Conservation (phyloP, 2,797 vertebrate species). For the Sparus aurata region DNA sequence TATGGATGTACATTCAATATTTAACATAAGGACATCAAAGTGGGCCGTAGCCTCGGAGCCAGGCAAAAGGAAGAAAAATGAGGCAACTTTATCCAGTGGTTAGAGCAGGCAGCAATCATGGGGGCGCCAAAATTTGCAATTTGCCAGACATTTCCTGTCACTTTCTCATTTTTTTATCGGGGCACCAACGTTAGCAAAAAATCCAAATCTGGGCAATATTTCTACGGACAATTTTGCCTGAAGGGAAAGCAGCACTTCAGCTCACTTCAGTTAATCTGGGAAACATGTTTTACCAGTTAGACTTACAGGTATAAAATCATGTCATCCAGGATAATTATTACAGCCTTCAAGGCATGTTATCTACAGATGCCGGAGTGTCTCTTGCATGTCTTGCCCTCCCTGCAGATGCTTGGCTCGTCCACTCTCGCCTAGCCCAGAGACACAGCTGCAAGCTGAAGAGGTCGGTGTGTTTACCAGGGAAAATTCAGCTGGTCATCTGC, state of each 20-base stretch:
- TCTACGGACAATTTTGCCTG: not conserved
- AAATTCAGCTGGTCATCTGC: too few species aligned
- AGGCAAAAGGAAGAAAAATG: constrained; percentile 44
- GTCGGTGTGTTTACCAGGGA: too few species aligned
- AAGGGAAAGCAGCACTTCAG: not conserved
- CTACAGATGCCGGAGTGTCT: too few species aligned
- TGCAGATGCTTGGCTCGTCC: too few species aligned
- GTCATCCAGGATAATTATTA: too few species aligned
- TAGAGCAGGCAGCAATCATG: constrained; percentile 35
- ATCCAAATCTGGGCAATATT: not conserved
- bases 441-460: too few species aligned
- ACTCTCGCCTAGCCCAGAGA: too few species aligned
- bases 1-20: constrained; percentile 82
- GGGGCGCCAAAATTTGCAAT: constrained; percentile 41
- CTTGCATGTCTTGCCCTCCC: too few species aligned
- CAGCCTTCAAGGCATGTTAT: too few species aligned
- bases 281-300: not conserved
- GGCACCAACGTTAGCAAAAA: not conserved
- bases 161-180: not conserved
- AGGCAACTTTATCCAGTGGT: constrained; percentile 47
- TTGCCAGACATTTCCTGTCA: constrained; percentile 30
- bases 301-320: not conserved
- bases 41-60: constrained; percentile 40
- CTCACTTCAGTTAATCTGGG: not conserved
- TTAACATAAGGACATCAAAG: constrained; percentile 78